Evolutionary conservation across 2,888 invertebrate genomes (phyloP), one percentile per base, ranked within the genome.

Genomic region (Pardosa pseudoannulata): DNA sequence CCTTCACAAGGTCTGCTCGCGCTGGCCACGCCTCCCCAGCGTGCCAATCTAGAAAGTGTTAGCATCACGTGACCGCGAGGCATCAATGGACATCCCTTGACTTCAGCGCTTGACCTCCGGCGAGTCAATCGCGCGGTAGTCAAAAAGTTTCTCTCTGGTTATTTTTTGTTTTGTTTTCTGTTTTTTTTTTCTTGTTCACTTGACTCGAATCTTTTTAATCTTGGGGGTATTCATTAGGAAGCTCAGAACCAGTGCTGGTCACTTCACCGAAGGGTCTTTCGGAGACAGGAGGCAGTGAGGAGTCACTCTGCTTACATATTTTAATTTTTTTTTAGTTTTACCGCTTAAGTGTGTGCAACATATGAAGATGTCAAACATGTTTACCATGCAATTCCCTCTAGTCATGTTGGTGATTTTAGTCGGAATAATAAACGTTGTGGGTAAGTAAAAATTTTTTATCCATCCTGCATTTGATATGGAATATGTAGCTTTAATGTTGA

Each of bases 61-160:
- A 23, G 56, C 56, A 23, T 56, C 56, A 56, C 56, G 56, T 56
- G 56, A 56, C 56, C 56, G 23, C 56, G 56, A 56, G 56, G 56
- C 56, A 56, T 56, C 56, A 56, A 56, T 56, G 56, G 56, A 56
- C 56, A 56, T 56, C 56, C 56, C 56, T 56, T 56, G 56, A 56
- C 56, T 23, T 56, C 56, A 56, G 56, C 56, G 56, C 56, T 56
- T 56, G 56, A 56, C 56, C 56, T 56, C 56, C 56, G 56, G 19
- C 56, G 23, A 56, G 23, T 56, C 23, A 56, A 56, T 56, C 56
- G 56, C 56, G 56, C 56, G 56, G 56, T 56, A 56, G 56, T 56
- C 56, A 56, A 56, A 56, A 56, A 56, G 5, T 23, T 19, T 56
- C 23, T 56, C 23, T 23, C n/a, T n/a, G n/a, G n/a, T n/a, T n/a